Evolutionary conservation across 2,113 vertebrate species (phyloP).

Genomic region (Poeciliopsis occidentalis): DNA sequence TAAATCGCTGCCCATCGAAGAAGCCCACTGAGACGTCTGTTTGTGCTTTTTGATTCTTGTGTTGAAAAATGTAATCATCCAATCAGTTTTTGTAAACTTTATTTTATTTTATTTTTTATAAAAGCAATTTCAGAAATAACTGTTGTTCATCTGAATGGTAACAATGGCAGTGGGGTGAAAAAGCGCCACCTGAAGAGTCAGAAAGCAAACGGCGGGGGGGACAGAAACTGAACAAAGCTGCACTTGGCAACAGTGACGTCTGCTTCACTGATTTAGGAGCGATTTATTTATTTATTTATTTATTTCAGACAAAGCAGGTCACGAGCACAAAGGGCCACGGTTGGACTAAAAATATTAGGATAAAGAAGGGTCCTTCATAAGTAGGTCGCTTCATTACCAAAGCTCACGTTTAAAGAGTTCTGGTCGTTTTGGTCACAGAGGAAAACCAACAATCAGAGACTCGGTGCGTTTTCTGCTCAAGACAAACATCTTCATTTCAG

Average conservation of each 20-base stretch:
- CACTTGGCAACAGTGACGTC: conserved; percentile 53
- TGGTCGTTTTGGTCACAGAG: too few species aligned
- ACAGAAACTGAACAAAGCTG: not conserved
- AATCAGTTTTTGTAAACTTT: not conserved
- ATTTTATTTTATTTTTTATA: not conserved
- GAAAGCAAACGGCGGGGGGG: not conserved
- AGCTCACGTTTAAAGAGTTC: not conserved
- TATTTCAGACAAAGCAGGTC: conserved; percentile 24
- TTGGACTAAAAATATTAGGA: conserved; percentile 53
- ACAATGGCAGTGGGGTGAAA: not conserved
- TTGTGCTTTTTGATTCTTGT: not conserved
- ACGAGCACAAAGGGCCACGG: conserved; percentile 41
- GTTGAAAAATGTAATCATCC: conserved; percentile 1
- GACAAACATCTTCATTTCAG: too few species aligned
- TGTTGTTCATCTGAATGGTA: not conserved
- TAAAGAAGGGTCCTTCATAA: conserved; percentile 43
- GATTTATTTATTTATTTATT: not conserved
- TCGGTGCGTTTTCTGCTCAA: too few species aligned
- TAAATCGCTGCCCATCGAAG: conserved; percentile 64
- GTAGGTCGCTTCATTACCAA: conserved; percentile 41
- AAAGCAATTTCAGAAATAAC: not conserved
- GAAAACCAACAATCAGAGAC: too few species aligned
- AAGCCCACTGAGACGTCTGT: conserved; percentile 44
- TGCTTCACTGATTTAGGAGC: conserved; percentile 29
- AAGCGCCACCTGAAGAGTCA: not conserved